Evolutionary conservation across 1,140 invertebrate genomes (phyloP).

Genomic region (Camponotus pennsylvanicus): DNA sequence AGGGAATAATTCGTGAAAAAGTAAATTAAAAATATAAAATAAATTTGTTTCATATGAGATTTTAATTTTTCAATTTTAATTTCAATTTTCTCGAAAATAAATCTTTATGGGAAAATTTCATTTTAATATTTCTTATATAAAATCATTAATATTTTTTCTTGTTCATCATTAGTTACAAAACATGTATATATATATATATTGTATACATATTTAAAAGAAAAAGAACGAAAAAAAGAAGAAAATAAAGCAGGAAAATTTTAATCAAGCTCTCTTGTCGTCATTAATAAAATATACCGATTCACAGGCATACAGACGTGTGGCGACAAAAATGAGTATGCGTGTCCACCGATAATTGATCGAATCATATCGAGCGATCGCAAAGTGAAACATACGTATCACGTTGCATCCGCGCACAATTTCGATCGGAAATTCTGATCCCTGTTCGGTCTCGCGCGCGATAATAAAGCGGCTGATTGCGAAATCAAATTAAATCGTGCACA

Average conservation of each 20-base stretch:
- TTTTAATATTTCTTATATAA: no score
- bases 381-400: not conserved
- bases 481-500: slow-evolving; percentile 49
- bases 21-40: no score
- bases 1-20: no score
- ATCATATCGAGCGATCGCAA: not conserved
- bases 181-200: no score
- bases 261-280: not conserved
- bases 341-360: slow-evolving; percentile 8
- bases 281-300: not conserved
- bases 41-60: no score
- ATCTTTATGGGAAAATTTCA: no score
- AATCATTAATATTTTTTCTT: no score
- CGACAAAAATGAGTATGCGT: not conserved
- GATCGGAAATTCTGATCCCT: slow-evolving; percentile 14
- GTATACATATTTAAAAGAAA: no score
- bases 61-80: not conserved
- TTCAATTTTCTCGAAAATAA: not conserved
- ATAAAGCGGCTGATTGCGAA: slow-evolving; percentile 58
- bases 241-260: not conserved
- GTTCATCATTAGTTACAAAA: no score
- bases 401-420: not conserved
- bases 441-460: slow-evolving; percentile 11
- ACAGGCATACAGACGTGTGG: not conserved
- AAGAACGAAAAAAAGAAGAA: not conserved